Evolutionary conservation across 2,888 invertebrate species (phyloP).

Genomic region (Allophyes oxyacanthae): DNA sequence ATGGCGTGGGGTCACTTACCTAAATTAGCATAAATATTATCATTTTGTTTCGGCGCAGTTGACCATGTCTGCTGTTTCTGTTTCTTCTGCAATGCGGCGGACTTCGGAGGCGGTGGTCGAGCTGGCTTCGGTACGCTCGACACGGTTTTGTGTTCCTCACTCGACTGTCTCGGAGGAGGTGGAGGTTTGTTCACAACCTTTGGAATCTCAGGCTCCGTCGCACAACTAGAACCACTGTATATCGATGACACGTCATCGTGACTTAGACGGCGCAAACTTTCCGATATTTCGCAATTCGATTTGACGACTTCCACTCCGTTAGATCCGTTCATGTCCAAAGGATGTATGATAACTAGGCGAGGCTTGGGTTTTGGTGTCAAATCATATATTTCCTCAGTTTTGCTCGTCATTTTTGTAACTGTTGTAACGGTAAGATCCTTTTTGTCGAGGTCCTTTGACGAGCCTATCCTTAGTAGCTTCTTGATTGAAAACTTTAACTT

Average conservation of each 20-base stretch:
- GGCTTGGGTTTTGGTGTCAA: constrained; percentile 91
- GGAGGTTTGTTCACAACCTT: constrained; percentile 91
- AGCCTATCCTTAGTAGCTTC: constrained; percentile 94
- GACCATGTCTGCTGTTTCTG: constrained; percentile 88
- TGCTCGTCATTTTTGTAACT: constrained; percentile 84
- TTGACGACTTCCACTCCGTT: constrained; percentile 93
- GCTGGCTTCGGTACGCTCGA: constrained; percentile 90
- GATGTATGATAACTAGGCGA: constrained; percentile 96
- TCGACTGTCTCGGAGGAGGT: constrained; percentile 92
- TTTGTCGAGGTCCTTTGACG: constrained; percentile 92
- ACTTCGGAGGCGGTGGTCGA: constrained; percentile 93
- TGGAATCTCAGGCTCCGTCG: constrained; percentile 77
- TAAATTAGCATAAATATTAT: constrained; percentile 94
- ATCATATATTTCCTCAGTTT: constrained; percentile 88
- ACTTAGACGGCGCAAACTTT: constrained; percentile 76
- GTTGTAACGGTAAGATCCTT: constrained; percentile 81
- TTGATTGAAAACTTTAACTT: constrained; percentile 94
- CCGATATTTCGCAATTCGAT: constrained; percentile 82
- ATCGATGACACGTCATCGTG: constrained; percentile 89
- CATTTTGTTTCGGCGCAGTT: constrained; percentile 75
- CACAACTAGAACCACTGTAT: constrained; percentile 82
- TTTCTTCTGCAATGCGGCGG: constrained; percentile 90
- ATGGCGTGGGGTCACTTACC: constrained; percentile 83
- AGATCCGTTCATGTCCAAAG: constrained; percentile 94
- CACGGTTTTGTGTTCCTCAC: constrained; percentile 85